Percentiles rank a stretch among this genome's conserved stretches.
Conservation (phyloP, 2,113 vertebrate genomes). For the Epinephelus lanceolatus region DNA sequence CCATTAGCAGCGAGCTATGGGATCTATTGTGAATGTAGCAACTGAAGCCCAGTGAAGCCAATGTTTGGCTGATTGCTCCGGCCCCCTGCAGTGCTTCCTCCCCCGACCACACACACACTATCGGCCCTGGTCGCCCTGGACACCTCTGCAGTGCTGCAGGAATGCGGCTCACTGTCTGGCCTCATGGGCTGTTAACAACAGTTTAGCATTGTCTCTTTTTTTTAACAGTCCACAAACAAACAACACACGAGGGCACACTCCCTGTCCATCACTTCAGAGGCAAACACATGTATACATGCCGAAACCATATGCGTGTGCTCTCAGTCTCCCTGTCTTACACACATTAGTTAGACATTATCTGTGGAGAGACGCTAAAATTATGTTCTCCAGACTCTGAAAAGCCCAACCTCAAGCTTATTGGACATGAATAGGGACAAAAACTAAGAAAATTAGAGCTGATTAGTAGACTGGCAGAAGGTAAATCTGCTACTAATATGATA, state of each 20-base stretch:
- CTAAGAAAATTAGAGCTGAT: not conserved
- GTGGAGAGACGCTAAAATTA: not conserved
- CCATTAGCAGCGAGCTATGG: constrained; percentile 60
- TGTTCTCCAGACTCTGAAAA: not conserved
- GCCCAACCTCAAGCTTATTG: not conserved
- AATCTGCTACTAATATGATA: not conserved
- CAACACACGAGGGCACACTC: constrained; percentile 74
- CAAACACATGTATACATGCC: constrained; percentile 21
- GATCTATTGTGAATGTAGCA: constrained; percentile 59
- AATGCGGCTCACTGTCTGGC: constrained; percentile 84
- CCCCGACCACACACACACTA: constrained; percentile 80
- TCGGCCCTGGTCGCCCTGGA: constrained; percentile 72
- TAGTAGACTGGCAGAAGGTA: not conserved
- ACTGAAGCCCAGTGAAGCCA: constrained; percentile 41
- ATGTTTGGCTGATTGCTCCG: constrained; percentile 70
- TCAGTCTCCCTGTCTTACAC: not conserved
- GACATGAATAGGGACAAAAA: too few species aligned
- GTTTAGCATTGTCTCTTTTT: constrained; percentile 74
- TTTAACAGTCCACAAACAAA: constrained; percentile 77
- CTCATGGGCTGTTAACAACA: constrained; percentile 76
- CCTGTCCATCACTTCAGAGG: constrained; percentile 55
- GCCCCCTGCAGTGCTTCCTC: constrained; percentile 73
- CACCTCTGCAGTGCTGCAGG: constrained; percentile 65
- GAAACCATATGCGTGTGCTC: not conserved
- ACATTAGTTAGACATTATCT: not conserved